Evolutionary conservation across 2,888 invertebrate species (phyloP), one percentile per base, ranked within the genome.

Genomic region (Campoplex capitator): DNA sequence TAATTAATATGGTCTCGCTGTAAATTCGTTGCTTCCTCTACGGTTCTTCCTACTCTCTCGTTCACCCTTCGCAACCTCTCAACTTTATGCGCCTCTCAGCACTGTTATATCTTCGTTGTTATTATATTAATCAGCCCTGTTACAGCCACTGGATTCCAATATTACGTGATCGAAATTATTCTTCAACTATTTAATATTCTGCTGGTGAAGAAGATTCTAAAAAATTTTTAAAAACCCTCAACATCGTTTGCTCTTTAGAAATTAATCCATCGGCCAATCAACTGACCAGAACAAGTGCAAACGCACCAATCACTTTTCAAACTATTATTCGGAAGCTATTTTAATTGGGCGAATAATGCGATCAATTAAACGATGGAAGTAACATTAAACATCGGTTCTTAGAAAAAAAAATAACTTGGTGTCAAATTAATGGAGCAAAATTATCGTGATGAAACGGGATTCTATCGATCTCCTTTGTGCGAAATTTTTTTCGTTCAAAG

Each of bases 1-100:
- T 86, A 86, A 86, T 86, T 84, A 86, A 87, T 87, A 87, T 78
- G 74, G 73, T 84, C 58, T 76, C 71, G 70, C 54, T 77, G 42
- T 75, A 65, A 62, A 73, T 73, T 45, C 68, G 38, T 80, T 65
- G 67, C 23, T 54, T 32, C 62, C 13, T 45, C 13, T 48, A 13
- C 58, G 7, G 58, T 81, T 56, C 58, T 45, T 42, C 78, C 32
- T 45, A 13, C 48, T 38, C 42, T 42, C 71, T 80, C 84, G 42
- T 76, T 79, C 35, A 65, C 65, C 65, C 48, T 68, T 54, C 45
- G 42, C 58, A 54, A 75, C 76, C 83, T 54, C 42, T 73, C 77
- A 74, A 74, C 71, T 76, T 67, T 84, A 82, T 75, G 51, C 70
- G 45, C 62, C 28, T 51, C 67, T 58, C 58, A 16, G 45, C 18